Conservation (phyloP, 2,888 invertebrate species). For the Choristoneura rosaceana region DNA sequence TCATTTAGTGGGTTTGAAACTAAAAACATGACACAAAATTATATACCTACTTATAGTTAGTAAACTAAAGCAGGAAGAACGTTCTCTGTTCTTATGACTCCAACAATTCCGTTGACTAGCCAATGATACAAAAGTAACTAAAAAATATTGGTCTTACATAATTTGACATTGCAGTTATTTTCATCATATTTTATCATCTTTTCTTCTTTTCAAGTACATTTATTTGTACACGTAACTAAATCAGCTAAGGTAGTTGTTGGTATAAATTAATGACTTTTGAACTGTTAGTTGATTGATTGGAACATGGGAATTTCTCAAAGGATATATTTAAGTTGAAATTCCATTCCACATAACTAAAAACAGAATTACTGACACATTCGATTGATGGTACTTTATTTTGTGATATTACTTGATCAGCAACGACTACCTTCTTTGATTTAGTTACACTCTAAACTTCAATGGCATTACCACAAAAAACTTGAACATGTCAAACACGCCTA, state of each 20-base stretch:
- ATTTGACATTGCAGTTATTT: constrained; percentile 2
- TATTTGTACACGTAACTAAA: background rate
- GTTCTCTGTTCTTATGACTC: background rate
- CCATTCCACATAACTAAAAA: too few relatives aligned
- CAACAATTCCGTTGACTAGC: background rate
- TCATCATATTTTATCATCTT: background rate
- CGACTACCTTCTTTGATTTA: background rate
- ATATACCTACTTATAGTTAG: background rate
- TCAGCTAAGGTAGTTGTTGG: background rate
- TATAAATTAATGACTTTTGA: background rate
- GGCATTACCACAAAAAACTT: too few relatives aligned
- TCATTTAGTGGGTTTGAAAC: background rate
- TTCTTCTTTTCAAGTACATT: background rate
- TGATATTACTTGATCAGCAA: background rate
- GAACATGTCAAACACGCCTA: too few relatives aligned
- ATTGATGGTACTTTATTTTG: background rate
- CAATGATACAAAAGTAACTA: background rate
- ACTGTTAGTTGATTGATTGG: too few relatives aligned
- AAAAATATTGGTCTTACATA: background rate
- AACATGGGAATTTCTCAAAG: too few relatives aligned
- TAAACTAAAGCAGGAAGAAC: background rate
- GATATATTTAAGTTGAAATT: too few relatives aligned
- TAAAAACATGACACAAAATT: background rate
- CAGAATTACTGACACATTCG: too few relatives aligned
- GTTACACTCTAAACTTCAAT: background rate